Conservation (phyloP, 1,140 invertebrate species). For the Oncopeltus fasciatus region DNA sequence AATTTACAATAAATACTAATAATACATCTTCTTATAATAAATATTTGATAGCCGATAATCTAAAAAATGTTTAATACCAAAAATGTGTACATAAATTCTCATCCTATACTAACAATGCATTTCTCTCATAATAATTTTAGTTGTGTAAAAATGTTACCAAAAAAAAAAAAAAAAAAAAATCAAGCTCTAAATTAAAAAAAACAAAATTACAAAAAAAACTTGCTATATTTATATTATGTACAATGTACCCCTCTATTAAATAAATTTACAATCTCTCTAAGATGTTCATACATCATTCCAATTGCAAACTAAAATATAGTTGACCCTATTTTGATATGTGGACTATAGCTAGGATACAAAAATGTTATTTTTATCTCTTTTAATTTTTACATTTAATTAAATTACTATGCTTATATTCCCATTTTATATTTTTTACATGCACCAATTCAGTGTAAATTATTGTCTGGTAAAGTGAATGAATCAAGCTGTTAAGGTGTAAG, state of each 20-base stretch:
- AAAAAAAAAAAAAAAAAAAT: neutral
- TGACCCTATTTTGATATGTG: neutral
- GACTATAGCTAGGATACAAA: neutral
- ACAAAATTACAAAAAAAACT: neutral
- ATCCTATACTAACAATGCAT: neutral
- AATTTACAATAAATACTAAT: neutral
- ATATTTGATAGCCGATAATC: neutral
- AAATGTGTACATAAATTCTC: neutral
- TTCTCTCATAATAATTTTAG: neutral
- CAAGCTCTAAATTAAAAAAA: neutral
- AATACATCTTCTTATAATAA: neutral
- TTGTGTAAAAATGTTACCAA: neutral
- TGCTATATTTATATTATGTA: neutral
- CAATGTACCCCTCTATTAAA: neutral
- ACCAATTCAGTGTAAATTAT: neutral
- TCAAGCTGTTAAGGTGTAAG: neutral
- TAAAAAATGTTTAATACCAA: neutral
- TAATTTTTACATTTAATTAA: neutral
- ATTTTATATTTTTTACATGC: neutral
- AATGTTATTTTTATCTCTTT: neutral
- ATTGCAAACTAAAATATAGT: neutral
- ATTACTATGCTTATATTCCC: neutral
- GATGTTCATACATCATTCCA: neutral
- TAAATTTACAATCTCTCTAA: neutral
- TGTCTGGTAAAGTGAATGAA: neutral